These are phyloP conservation scores for Babylonia areolata DNA, from an alignment of 1,140 invertebrate species.

Conservation along the genomic window DNA sequence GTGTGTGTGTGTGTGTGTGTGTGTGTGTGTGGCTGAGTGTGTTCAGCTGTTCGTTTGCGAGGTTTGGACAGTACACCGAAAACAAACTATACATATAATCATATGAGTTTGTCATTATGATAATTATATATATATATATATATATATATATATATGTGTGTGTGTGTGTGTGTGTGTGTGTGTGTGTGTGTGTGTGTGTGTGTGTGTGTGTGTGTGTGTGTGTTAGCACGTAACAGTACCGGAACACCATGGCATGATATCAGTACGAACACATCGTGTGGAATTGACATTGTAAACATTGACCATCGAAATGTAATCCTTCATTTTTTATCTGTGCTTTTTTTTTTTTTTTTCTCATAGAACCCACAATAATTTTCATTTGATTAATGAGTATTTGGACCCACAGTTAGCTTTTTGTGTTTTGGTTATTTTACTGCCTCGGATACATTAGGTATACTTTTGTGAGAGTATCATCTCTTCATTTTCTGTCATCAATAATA, in stretches of 20 bases:
- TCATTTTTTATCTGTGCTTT: no score
- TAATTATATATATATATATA: not conserved
- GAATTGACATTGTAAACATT: no score
- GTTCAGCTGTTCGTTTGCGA: not conserved
- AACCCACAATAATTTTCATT: no score
- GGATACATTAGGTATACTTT: not conserved
- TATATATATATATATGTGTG: not conserved
- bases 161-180: not conserved
- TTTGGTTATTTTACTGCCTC: not conserved
- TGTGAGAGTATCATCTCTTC: no score
- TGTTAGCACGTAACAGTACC: not conserved
- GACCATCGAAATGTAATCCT: no score
- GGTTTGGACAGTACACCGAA: no score
- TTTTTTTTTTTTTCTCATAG: no score
- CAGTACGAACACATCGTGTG: not conserved
- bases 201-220: not conserved
- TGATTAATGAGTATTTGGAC: not conserved
- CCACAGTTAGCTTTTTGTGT: no score
- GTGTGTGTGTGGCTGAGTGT: not conserved
- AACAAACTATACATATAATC: not conserved
- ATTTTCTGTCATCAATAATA: no score
- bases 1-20: conserved; percentile 10
- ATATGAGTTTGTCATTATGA: not conserved
- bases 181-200: not conserved
- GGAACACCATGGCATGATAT: not conserved